These are phyloP conservation scores for Montipora sp. DNA, from an alignment of 64 coral and sea anemone species.

Conservation along the genomic window DNA sequence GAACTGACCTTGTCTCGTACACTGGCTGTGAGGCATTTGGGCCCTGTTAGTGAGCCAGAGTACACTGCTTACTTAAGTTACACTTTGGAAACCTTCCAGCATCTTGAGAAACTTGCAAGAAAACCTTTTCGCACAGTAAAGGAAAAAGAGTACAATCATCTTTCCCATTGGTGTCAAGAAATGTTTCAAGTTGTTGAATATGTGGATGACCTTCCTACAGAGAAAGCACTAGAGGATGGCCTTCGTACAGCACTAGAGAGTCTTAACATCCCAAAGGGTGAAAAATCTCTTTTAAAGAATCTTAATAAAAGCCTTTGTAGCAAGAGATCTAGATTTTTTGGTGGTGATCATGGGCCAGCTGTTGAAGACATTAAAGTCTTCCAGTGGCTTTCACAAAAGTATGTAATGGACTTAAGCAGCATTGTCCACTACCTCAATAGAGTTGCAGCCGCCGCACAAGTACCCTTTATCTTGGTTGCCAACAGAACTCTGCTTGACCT, in stretches of 20 bases:
- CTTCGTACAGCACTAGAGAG: background rate
- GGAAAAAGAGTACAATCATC: constrained; percentile 24
- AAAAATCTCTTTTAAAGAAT: background rate
- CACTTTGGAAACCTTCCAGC: constrained; percentile 18
- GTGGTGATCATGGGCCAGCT: background rate
- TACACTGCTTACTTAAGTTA: constrained; percentile 45
- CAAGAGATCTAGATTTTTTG: background rate
- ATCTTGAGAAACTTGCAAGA: background rate
- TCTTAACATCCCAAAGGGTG: background rate
- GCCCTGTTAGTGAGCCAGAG: constrained; percentile 50
- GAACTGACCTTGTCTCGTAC: constrained; percentile 34
- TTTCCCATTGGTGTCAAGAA: constrained; percentile 37
- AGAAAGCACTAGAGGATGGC: background rate
- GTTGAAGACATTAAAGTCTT: background rate
- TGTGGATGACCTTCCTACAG: background rate
- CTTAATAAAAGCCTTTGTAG: constrained; percentile 3
- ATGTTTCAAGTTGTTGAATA: constrained; percentile 31
- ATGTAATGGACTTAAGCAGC: constrained; percentile 21
- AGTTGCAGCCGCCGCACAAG: background rate
- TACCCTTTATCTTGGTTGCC: background rate
- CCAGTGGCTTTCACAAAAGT: constrained; percentile 27
- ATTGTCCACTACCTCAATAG: constrained; percentile 35
- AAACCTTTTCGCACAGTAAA: background rate
- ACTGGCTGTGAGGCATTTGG: constrained; percentile 53
- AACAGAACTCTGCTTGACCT: constrained; percentile 8